Percentiles rank a stretch among this genome's conserved stretches.
Conservation (phyloP, 92 coral and sea anemone species). For the Phenganax marumi region DNA sequence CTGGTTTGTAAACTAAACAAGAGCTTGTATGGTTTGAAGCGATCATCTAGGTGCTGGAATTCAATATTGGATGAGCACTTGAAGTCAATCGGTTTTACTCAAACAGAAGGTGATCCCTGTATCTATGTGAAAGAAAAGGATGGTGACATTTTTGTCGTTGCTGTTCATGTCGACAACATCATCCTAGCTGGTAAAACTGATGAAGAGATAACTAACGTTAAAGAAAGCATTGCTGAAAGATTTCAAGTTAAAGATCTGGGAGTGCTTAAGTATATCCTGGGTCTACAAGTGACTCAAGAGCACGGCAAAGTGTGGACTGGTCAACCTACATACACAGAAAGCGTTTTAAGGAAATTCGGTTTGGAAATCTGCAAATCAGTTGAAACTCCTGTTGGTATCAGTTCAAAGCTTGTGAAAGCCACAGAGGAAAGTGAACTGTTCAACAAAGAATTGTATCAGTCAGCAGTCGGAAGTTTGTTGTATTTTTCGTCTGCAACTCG, state of each 20-base stretch:
- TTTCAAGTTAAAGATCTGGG: slow-evolving; percentile 58
- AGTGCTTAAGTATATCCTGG: slow-evolving; percentile 51
- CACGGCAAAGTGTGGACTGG: slow-evolving; percentile 60
- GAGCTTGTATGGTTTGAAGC: slow-evolving; percentile 65
- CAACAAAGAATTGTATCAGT: slow-evolving; percentile 52
- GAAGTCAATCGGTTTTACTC: slow-evolving; percentile 47
- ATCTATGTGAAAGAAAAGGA: slow-evolving; percentile 33
- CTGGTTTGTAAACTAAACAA: slow-evolving; percentile 62
- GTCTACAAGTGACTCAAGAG: slow-evolving; percentile 58
- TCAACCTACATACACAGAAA: slow-evolving; percentile 51
- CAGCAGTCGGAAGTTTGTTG: slow-evolving; percentile 62
- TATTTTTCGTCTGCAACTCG: slow-evolving; percentile 59
- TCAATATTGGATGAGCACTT: slow-evolving; percentile 49
- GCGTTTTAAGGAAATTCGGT: slow-evolving; percentile 51
- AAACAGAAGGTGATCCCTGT: slow-evolving; percentile 52
- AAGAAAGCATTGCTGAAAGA: slow-evolving; percentile 19
- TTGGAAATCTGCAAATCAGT: slow-evolving; percentile 58
- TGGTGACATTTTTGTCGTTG: slow-evolving; percentile 4
- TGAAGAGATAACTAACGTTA: not conserved
- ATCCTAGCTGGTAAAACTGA: slow-evolving; percentile 20
- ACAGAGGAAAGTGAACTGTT: slow-evolving; percentile 43
- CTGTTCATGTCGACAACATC: slow-evolving; percentile 2
- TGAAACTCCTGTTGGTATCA: slow-evolving; percentile 59
- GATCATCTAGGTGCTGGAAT: slow-evolving; percentile 65
- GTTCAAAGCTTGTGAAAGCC: slow-evolving; percentile 57